phyloP scores from a whole-genome alignment of 2,888 invertebrate species.

The Nudaria mundana region DNA sequence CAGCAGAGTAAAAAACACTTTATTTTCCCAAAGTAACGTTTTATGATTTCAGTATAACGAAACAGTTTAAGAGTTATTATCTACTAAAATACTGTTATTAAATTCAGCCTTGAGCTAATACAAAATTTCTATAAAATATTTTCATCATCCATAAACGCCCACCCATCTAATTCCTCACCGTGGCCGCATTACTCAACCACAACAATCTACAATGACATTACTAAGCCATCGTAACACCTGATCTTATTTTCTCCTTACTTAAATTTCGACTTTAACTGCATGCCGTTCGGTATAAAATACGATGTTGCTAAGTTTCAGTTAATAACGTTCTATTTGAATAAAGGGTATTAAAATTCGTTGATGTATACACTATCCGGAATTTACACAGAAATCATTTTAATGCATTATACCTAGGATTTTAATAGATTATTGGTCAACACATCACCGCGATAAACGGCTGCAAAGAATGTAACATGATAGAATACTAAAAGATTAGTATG shows the following conservation, averaged over 20 bases:
- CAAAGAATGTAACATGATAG: no score
- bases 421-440: conserved; percentile 35
- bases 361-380: conserved; percentile 67
- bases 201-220: conserved; percentile 48
- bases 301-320: not conserved
- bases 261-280: not conserved
- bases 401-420: conserved; percentile 36
- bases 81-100: conserved; percentile 1
- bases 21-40: not conserved
- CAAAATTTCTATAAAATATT: conserved; percentile 10
- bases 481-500: no score
- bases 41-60: not conserved
- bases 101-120: conserved; percentile 3
- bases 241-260: not conserved
- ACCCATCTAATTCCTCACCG: conserved; percentile 33
- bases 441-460: no score
- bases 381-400: conserved; percentile 74
- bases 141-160: conserved; percentile 32
- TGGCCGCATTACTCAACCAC: conserved; percentile 29
- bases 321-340: conserved; percentile 54
- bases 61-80: not conserved
- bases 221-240: conserved; percentile 23
- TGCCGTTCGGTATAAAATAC: conserved; percentile 6
- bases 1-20: no score
- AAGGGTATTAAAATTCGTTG: conserved; percentile 71